phyloP scores from a whole-genome alignment of 1,140 invertebrate genomes.

The Campoletis sonorensis region DNA sequence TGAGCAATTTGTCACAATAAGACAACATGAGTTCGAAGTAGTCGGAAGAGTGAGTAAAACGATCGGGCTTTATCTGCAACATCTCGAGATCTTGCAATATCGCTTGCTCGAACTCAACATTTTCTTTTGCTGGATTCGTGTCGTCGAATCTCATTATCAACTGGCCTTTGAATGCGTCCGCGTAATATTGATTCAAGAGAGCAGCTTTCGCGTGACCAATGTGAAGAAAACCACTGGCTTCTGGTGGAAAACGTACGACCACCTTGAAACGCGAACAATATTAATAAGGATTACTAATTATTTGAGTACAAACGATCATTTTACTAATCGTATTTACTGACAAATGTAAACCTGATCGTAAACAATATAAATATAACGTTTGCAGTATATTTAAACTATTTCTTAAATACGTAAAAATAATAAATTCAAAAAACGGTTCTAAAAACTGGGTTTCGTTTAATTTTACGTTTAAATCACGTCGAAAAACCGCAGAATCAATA shows the following conservation, averaged over 20 bases:
- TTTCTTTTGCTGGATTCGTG: constrained; percentile 99
- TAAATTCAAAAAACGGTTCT: too few relatives aligned
- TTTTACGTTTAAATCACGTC: too few relatives aligned
- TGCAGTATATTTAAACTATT: too few relatives aligned
- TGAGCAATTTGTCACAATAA: constrained; percentile 93
- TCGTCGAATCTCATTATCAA: constrained; percentile 99
- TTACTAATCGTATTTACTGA: too few relatives aligned
- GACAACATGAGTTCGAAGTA: constrained; percentile 95
- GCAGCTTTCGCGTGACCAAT: constrained; percentile 99
- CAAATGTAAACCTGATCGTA: too few relatives aligned
- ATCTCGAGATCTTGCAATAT: constrained; percentile 96
- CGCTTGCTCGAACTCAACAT: constrained; percentile 98
- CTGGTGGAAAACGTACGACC: constrained; percentile 97
- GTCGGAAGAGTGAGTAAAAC: constrained; percentile 97
- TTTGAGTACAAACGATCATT: too few relatives aligned
- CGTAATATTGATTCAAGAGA: constrained; percentile 98
- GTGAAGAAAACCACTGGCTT: constrained; percentile 95
- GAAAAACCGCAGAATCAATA: too few relatives aligned
- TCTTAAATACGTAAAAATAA: too few relatives aligned
- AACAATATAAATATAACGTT: too few relatives aligned
- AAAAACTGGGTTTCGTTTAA: too few relatives aligned
- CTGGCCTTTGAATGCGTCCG: constrained; percentile 94
- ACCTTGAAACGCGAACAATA: constrained; percentile 71
- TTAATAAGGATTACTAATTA: not conserved
- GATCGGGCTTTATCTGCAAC: constrained; percentile 94